A percentile compares a stretch with the other conserved stretches of the same genome.
These are phyloP conservation scores for Maconellicoccus hirsutus DNA, from an alignment of 1,140 invertebrate species.

Conservation along the genomic window DNA sequence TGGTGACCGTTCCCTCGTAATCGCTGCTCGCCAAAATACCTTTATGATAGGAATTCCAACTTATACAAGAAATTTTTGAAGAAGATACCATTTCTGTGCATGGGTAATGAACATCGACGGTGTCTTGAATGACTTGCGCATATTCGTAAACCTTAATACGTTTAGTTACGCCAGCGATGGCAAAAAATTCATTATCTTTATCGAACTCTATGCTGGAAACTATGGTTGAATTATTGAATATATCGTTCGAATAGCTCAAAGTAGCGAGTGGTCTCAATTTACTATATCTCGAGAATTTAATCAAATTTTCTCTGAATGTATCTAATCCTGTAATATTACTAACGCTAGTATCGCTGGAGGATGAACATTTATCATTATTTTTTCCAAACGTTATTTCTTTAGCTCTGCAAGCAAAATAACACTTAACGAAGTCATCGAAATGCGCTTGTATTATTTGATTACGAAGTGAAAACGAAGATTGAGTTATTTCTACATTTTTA, in stretches of 20 bases:
- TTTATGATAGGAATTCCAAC: constrained; percentile 90
- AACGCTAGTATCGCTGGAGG: constrained; percentile 26
- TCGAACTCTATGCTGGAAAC: constrained; percentile 96
- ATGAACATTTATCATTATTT: constrained; percentile 29
- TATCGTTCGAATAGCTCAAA: constrained; percentile 80
- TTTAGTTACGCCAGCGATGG: constrained; percentile 91
- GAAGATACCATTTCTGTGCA: constrained; percentile 83
- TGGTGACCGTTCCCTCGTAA: constrained; percentile 85
- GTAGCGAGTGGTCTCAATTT: constrained; percentile 69
- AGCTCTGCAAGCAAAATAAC: constrained; percentile 66
- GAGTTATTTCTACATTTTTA: constrained; percentile 32
- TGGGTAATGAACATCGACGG: constrained; percentile 81
- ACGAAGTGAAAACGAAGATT: constrained; percentile 42
- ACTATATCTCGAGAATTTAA: constrained; percentile 78
- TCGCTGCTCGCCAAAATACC: constrained; percentile 81
- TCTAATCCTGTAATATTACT: constrained; percentile 48
- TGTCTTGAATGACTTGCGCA: constrained; percentile 67
- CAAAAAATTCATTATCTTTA: constrained; percentile 92
- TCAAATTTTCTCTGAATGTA: constrained; percentile 72
- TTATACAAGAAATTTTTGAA: constrained; percentile 90
- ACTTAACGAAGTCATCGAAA: constrained; percentile 81
- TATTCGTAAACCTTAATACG: constrained; percentile 92
- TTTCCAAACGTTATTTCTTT: constrained; percentile 54
- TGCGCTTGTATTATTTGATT: constrained; percentile 69
- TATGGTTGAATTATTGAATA: constrained; percentile 80